These are phyloP conservation scores for Ceratotherium simum DNA, from an alignment of 2,113 vertebrate genomes.

Conservation along the genomic window DNA sequence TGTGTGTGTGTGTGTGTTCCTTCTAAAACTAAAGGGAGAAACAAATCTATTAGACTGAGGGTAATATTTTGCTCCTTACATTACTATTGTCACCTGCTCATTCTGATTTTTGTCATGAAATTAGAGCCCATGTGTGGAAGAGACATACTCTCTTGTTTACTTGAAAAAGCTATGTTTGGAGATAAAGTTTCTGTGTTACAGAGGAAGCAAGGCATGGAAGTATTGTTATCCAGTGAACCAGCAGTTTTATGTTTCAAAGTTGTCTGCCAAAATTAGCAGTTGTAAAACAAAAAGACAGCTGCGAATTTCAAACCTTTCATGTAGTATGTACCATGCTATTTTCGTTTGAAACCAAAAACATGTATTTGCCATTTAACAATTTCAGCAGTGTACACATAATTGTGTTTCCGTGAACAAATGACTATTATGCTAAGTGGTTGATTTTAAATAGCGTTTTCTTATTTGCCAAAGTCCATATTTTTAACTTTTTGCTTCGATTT, in stretches of 20 bases:
- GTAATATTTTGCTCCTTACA: not conserved
- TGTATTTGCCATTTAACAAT: constrained; percentile 61
- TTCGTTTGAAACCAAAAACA: constrained; percentile 55
- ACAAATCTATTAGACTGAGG: not conserved
- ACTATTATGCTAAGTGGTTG: constrained; percentile 30
- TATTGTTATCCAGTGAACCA: constrained; percentile 39
- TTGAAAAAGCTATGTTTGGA: constrained; percentile 4
- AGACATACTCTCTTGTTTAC: not conserved
- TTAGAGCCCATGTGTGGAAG: not conserved
- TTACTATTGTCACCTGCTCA: not conserved
- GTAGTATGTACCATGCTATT: constrained; percentile 36
- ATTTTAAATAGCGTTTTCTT: constrained; percentile 59
- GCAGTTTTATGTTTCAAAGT: constrained; percentile 45
- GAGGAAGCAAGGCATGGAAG: not conserved
- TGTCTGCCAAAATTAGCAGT: constrained; percentile 57
- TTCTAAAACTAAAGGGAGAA: constrained; percentile 52
- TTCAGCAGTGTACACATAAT: constrained; percentile 19
- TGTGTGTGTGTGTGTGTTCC: not conserved
- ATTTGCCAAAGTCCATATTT: constrained; percentile 17
- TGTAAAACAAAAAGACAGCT: constrained; percentile 58
- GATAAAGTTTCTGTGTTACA: constrained; percentile 38
- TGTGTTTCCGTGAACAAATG: constrained; percentile 45
- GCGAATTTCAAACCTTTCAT: constrained; percentile 38
- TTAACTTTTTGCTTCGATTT: constrained; percentile 41
- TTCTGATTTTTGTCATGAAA: constrained; percentile 25